Conservation (phyloP, 2,113 vertebrate species). For the Nestor notabilis region DNA sequence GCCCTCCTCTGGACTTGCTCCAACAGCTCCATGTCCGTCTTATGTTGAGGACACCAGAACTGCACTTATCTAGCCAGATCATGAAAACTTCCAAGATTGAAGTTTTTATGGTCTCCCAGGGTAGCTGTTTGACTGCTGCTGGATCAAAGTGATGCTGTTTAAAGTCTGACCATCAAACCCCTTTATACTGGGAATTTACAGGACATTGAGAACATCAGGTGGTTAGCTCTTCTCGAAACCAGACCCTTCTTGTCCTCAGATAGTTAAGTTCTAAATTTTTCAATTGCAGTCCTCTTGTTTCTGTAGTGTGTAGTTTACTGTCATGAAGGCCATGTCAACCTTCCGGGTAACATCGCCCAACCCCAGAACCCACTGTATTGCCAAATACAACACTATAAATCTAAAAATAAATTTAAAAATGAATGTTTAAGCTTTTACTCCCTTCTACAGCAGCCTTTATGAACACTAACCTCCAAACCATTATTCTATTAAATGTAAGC, state of each 20-base stretch:
- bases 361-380: not conserved
- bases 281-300: not conserved
- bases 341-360: not conserved
- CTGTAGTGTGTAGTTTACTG: not conserved
- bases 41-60: no score
- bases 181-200: not conserved
- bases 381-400: not conserved
- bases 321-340: not conserved
- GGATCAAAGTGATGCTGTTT: not conserved
- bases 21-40: no score
- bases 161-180: not conserved
- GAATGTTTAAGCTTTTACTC: not conserved
- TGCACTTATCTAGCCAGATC: not conserved
- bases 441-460: not conserved
- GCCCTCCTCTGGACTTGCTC: no score
- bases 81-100: not conserved
- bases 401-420: not conserved
- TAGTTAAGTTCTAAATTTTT: not conserved
- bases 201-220: not conserved
- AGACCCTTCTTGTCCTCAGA: not conserved
- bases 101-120: not conserved
- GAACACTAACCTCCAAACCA: not conserved
- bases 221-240: not conserved
- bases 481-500: not conserved
- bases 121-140: not conserved